A percentile compares a stretch with the other conserved stretches of the same genome.
These are phyloP conservation scores for Dromococcyx pavoninus DNA, from an alignment of 2,797 vertebrate genomes.

Conservation along the genomic window DNA sequence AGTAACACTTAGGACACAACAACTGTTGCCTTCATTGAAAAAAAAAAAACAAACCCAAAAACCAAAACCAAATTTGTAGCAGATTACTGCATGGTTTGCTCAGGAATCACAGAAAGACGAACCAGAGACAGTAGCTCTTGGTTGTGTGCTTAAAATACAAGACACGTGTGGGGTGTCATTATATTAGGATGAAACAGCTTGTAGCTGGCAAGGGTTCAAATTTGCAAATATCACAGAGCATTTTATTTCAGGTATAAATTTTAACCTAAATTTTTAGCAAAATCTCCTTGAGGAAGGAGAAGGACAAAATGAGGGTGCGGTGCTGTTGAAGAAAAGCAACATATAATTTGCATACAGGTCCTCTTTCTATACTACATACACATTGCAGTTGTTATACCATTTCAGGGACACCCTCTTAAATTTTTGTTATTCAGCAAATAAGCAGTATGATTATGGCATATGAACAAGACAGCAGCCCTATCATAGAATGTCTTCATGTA, in stretches of 20 bases:
- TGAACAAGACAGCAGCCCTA: not conserved
- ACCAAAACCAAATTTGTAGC: too few relatives aligned
- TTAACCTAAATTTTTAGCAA: not conserved
- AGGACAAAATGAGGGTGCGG: not conserved
- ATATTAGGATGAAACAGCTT: not conserved
- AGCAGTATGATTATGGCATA: not conserved
- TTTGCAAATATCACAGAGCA: not conserved
- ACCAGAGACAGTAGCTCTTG: not conserved
- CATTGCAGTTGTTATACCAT: not conserved
- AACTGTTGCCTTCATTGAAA: not conserved
- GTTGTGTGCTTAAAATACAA: not conserved
- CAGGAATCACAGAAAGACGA: not conserved
- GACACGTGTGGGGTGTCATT: not conserved
- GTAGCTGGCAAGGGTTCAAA: not conserved
- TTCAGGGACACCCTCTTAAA: not conserved
- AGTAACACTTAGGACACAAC: not conserved
- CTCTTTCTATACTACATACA: not conserved
- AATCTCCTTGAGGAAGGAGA: not conserved
- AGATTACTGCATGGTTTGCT: not conserved
- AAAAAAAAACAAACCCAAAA: not conserved
- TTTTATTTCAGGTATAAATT: not conserved
- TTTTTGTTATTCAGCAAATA: not conserved
- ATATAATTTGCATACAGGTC: fast-evolving
- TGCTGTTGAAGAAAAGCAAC: not conserved
- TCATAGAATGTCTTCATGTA: not conserved